Percentiles rank a stretch among this genome's conserved stretches.
These are phyloP conservation scores for Cyclophora albipunctata DNA, from an alignment of 2,888 invertebrate genomes.

Conservation along the genomic window DNA sequence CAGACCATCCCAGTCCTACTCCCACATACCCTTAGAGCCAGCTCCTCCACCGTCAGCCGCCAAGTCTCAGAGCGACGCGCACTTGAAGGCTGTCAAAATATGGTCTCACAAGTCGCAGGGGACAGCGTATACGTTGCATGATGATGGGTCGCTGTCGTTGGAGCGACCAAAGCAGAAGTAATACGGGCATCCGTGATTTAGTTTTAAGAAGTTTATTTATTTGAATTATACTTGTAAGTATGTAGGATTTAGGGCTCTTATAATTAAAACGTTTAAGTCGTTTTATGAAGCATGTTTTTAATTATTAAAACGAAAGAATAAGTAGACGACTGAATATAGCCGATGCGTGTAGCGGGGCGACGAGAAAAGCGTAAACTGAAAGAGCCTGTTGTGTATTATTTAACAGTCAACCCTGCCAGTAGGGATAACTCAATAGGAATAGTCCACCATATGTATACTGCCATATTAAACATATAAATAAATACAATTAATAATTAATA, in stretches of 20 bases:
- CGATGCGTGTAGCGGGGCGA: too few species aligned
- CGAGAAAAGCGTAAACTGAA: too few species aligned
- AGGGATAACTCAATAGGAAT: too few species aligned
- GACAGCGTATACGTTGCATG: conserved; percentile 57
- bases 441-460: too few species aligned
- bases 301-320: too few species aligned
- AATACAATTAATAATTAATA: too few species aligned
- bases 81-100: conserved; percentile 58
- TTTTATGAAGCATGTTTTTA: neutral
- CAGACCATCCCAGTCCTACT: conserved; percentile 19
- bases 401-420: too few species aligned
- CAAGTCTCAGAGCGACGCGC: conserved; percentile 56
- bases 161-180: conserved; percentile 23
- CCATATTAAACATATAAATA: too few species aligned
- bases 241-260: neutral
- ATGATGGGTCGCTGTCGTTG: conserved; percentile 55
- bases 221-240: neutral
- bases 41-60: conserved; percentile 46
- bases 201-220: neutral
- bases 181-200: conserved; percentile 20
- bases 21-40: conserved; percentile 35
- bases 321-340: too few species aligned
- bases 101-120: conserved; percentile 64
- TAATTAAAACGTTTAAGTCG: neutral
- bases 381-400: too few species aligned